phyloP scores from a whole-genome alignment of 2,113 vertebrate genomes.

The Phalacrocorax carbo region DNA sequence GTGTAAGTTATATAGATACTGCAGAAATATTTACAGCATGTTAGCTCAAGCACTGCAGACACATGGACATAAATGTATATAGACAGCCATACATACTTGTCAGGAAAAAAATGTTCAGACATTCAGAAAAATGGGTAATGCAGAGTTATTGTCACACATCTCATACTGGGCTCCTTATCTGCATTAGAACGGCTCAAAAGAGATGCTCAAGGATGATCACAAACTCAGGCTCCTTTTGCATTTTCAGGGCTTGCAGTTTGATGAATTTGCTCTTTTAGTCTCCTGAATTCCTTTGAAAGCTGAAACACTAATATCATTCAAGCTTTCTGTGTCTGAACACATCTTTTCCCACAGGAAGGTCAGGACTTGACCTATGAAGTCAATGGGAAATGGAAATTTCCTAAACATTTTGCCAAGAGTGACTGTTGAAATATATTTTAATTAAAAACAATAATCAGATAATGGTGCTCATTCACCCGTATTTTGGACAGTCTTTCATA shows the following conservation, averaged over 20 bases:
- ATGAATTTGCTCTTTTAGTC: not conserved
- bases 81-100: not conserved
- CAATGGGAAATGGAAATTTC: constrained; percentile 38
- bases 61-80: not conserved
- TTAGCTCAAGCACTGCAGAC: not conserved
- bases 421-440: not conserved
- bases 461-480: not conserved
- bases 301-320: not conserved
- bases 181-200: not conserved
- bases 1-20: constrained; percentile 1
- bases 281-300: constrained; percentile 12
- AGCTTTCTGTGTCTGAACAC: not conserved
- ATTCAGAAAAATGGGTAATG: not conserved
- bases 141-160: not conserved
- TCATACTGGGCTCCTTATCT: not conserved
- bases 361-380: constrained; percentile 1
- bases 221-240: not conserved
- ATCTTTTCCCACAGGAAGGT: not conserved
- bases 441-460: not conserved
- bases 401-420: not conserved
- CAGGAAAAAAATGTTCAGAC: constrained; percentile 8
- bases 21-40: not conserved
- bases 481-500: not conserved
- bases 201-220: not conserved
- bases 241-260: not conserved